These are phyloP conservation scores for Penaeus japonicus DNA, from an alignment of 1,140 invertebrate genomes.

Conservation along the genomic window DNA sequence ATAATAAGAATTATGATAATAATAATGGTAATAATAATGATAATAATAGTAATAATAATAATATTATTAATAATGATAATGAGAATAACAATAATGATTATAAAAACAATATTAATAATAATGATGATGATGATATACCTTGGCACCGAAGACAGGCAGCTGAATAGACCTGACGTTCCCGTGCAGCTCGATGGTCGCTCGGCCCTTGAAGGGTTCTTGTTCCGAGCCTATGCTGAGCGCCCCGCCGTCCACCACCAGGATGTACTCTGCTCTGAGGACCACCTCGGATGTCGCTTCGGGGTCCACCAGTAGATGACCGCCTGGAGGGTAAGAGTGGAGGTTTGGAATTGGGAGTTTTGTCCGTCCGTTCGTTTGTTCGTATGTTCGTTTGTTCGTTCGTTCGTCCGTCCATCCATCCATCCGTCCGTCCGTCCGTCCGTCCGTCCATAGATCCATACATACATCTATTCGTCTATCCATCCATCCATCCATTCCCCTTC, in stretches of 20 bases:
- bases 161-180: conserved; percentile 21
- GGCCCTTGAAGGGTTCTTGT: neutral
- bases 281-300: neutral
- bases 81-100: no score
- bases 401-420: no score
- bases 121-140: neutral
- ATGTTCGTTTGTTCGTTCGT: neutral
- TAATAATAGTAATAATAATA: no score
- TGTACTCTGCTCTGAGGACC: conserved; percentile 25
- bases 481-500: no score
- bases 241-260: conserved; percentile 22
- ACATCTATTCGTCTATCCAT: no score
- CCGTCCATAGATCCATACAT: no score
- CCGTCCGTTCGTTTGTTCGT: neutral
- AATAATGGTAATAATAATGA: no score
- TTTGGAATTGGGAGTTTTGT: neutral
- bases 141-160: conserved; percentile 35
- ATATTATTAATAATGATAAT: no score
- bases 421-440: no score
- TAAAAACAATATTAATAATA: neutral
- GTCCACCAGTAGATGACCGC: conserved; percentile 26
- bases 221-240: conserved; percentile 29
- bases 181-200: conserved; percentile 23
- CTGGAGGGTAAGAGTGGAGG: neutral
- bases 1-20: no score